phyloP scores from a whole-genome alignment of 2,888 invertebrate genomes.

The Yponomeuta plumbellus region DNA sequence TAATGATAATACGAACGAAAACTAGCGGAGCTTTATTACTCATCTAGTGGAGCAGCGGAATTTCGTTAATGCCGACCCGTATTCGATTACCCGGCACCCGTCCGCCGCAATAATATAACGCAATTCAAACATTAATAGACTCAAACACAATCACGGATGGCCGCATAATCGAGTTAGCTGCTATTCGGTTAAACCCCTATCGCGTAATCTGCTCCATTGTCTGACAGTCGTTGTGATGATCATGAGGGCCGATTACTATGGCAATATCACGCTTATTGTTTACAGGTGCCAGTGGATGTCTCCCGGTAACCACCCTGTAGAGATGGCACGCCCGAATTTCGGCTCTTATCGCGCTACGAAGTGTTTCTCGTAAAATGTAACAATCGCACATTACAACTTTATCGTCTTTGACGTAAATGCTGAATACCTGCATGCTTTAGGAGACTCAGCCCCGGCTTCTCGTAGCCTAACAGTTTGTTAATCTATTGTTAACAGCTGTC shows the following conservation, averaged over 20 bases:
- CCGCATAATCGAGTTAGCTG: conserved; percentile 74
- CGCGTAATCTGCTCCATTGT: conserved; percentile 72
- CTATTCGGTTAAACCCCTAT: conserved; percentile 73
- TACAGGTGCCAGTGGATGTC: conserved; percentile 54
- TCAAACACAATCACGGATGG: conserved; percentile 74
- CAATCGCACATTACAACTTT: conserved; percentile 15
- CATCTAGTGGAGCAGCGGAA: conserved; percentile 35
- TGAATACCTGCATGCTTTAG: neutral
- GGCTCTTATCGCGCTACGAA: conserved; percentile 40
- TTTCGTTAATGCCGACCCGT: conserved; percentile 62
- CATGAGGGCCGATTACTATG: conserved; percentile 72
- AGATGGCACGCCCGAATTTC: conserved; percentile 9
- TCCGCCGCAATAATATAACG: conserved; percentile 70
- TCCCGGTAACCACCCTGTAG: neutral
- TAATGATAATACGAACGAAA: conserved; percentile 35
- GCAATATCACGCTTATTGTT: conserved; percentile 73
- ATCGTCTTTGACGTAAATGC: neutral
- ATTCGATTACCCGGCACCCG: conserved; percentile 63
- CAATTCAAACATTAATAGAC: conserved; percentile 75
- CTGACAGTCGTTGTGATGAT: conserved; percentile 63
- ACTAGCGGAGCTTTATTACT: conserved; percentile 36
- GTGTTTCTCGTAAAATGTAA: conserved; percentile 46
- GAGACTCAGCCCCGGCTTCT: too few species aligned
- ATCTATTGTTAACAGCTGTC: too few species aligned
- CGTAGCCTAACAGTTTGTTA: too few species aligned